A percentile compares a stretch with the other conserved stretches of the same genome.
phyloP scores from a whole-genome alignment of 2,797 vertebrate genomes.

The Anableps anableps region DNA sequence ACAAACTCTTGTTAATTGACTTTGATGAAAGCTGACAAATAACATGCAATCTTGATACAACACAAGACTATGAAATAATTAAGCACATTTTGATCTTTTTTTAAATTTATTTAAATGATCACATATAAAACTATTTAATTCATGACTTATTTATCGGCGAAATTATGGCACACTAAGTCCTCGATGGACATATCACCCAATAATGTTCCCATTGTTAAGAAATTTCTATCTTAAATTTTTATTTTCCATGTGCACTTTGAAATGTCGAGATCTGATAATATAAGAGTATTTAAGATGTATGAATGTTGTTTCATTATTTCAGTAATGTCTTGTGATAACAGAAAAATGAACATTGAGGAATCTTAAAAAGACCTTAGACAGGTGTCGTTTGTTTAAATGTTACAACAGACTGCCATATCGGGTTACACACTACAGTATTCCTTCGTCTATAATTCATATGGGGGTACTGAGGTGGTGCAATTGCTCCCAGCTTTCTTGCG shows the following conservation, averaged over 20 bases:
- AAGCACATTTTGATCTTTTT: not conserved
- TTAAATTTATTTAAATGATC: not conserved
- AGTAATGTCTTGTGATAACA: not conserved
- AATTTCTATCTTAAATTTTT: not conserved
- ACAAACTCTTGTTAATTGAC: not conserved
- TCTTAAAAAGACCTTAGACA: too few relatives aligned
- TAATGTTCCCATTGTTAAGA: not conserved
- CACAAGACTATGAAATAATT: not conserved
- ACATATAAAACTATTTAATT: not conserved
- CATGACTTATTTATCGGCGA: not conserved
- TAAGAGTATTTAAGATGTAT: not conserved
- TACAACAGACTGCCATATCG: not conserved
- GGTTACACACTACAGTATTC: not conserved
- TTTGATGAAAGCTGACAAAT: not conserved
- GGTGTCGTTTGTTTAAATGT: not conserved
- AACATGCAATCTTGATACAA: not conserved
- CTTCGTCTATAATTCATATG: not conserved
- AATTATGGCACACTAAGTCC: not conserved
- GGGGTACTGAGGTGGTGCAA: not conserved
- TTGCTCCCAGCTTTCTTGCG: not conserved
- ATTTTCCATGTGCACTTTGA: not conserved
- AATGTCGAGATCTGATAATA: not conserved
- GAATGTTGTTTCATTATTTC: not conserved
- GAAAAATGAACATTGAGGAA: not conserved
- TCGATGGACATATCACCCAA: not conserved